These are phyloP conservation scores for Poeciliopsis occidentalis DNA, from an alignment of 2,113 vertebrate species.

Conservation along the genomic window DNA sequence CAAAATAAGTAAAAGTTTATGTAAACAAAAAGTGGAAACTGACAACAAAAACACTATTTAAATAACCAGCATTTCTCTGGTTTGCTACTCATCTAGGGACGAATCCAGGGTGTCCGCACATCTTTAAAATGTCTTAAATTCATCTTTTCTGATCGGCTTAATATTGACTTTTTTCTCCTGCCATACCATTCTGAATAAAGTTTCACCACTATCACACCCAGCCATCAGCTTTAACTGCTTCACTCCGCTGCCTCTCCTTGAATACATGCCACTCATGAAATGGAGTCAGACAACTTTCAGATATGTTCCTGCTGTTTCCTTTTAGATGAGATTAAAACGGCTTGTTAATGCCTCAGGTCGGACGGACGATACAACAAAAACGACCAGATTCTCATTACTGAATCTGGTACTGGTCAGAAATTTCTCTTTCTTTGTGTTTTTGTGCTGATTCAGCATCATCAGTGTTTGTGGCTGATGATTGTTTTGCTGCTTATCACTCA, in stretches of 20 bases:
- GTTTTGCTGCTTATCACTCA: neutral
- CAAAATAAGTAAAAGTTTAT: too few species aligned
- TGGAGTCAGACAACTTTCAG: neutral
- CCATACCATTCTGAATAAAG: neutral
- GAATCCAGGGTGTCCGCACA: too few species aligned
- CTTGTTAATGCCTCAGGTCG: neutral
- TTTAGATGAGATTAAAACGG: neutral
- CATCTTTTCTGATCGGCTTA: too few species aligned
- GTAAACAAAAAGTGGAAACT: too few species aligned
- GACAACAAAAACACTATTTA: too few species aligned
- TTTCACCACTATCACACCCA: neutral
- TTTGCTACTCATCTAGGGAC: too few species aligned
- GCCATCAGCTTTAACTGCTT: neutral
- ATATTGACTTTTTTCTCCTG: conserved; percentile 7
- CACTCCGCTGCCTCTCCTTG: neutral
- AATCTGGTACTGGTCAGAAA: neutral
- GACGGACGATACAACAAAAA: neutral
- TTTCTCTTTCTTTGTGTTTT: neutral
- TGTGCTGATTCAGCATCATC: neutral
- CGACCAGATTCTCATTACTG: neutral
- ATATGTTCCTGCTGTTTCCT: neutral
- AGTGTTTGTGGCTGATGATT: neutral
- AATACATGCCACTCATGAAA: conserved; percentile 9
- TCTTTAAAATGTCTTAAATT: too few species aligned
- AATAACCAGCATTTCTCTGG: too few species aligned